Percentiles rank a stretch among this genome's conserved stretches.
Evolutionary conservation across 2,888 invertebrate genomes (phyloP).

Genomic region (Ectropis crepuscularia): DNA sequence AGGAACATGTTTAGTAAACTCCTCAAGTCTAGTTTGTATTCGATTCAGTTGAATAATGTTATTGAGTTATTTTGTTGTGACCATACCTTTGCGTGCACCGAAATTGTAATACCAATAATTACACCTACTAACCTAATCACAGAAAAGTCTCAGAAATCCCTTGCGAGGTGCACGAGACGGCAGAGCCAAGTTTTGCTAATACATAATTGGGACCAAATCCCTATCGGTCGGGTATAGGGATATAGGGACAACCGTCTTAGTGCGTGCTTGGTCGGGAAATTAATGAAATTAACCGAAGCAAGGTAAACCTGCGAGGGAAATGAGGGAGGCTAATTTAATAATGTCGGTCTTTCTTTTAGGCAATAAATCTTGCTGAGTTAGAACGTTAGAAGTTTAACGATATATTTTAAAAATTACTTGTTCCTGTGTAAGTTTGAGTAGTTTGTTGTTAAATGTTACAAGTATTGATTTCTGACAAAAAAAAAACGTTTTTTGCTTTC

Average conservation of each 20-base stretch:
- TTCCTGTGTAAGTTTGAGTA: too few relatives aligned
- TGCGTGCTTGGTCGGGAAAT: conserved; percentile 76
- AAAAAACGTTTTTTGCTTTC: too few relatives aligned
- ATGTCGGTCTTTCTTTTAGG: conserved; percentile 38
- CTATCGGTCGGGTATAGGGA: conserved; percentile 70
- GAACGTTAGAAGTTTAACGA: too few relatives aligned
- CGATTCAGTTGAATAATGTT: too few relatives aligned
- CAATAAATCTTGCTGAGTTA: conserved; percentile 24
- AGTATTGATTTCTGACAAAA: too few relatives aligned
- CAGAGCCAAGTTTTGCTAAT: conserved; percentile 75
- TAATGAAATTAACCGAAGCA: conserved; percentile 79
- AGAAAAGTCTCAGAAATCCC: conserved; percentile 61
- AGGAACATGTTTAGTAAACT: too few relatives aligned
- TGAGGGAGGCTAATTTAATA: conserved; percentile 50
- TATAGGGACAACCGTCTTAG: conserved; percentile 70
- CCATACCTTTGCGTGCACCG: conserved; percentile 18
- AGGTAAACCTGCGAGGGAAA: conserved; percentile 62
- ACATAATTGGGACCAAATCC: conserved; percentile 82
- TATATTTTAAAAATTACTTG: too few relatives aligned
- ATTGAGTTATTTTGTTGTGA: not conserved
- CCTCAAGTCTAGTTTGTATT: too few relatives aligned
- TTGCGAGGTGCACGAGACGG: conserved; percentile 61
- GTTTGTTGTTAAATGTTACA: not conserved
- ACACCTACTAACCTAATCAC: conserved; percentile 23
- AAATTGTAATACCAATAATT: not conserved